Evolutionary conservation across 2,797 vertebrate species (phyloP).

Genomic region (Phataginus tricuspis): DNA sequence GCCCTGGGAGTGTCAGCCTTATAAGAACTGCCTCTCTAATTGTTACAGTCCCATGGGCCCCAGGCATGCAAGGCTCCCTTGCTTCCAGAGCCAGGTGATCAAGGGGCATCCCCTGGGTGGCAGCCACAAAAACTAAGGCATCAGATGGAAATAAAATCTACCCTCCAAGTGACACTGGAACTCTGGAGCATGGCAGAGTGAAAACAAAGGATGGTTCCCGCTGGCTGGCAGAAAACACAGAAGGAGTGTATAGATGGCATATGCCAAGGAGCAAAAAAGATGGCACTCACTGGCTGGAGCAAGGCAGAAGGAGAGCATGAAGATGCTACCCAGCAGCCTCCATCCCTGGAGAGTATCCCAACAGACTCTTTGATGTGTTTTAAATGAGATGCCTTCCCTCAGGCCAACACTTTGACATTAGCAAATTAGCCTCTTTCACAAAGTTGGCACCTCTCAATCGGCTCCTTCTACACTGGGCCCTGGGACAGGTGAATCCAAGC

Average conservation of each 20-base stretch:
- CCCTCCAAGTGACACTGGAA: not conserved
- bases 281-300: not conserved
- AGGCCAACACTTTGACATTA: not conserved
- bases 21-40: not conserved
- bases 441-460: not conserved
- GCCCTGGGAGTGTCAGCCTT: no score
- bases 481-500: not conserved
- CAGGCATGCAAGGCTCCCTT: accelerated
- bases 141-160: not conserved
- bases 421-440: not conserved
- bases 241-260: not conserved
- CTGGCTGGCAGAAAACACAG: not conserved
- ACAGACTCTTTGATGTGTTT: not conserved
- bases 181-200: not conserved
- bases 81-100: not conserved
- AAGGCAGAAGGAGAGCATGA: not conserved
- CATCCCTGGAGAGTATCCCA: not conserved
- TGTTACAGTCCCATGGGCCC: not conserved
- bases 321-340: not conserved
- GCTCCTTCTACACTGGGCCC: not conserved
- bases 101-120: not conserved
- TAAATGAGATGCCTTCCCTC: not conserved
- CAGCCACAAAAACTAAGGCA: not conserved
- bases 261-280: not conserved
- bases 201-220: no score